These are phyloP conservation scores for Calonectris borealis DNA, from an alignment of 2,113 vertebrate genomes.

Conservation along the genomic window DNA sequence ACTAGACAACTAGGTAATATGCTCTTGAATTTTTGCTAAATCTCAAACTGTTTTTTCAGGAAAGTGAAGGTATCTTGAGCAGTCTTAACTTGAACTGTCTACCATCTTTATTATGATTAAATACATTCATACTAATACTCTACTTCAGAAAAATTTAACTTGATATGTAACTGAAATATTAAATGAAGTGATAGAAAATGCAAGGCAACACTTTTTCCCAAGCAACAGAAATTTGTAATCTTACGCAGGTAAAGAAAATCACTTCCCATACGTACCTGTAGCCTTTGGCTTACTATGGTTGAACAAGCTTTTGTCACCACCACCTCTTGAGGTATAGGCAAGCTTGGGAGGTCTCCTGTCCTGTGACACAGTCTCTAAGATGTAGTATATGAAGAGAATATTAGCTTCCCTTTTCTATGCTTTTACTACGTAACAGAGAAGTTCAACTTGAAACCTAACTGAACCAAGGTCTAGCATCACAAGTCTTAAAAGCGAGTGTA, in stretches of 20 bases:
- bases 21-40: background rate
- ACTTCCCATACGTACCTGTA: conserved; percentile 81
- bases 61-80: background rate
- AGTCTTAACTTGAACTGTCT: background rate
- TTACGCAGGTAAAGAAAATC: background rate
- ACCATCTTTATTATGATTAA: background rate
- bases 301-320: conserved; percentile 85
- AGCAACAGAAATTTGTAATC: background rate
- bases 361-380: conserved; percentile 80
- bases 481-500: background rate
- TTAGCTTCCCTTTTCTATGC: background rate
- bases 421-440: background rate
- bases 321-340: conserved; percentile 87
- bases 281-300: conserved; percentile 94
- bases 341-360: conserved; percentile 92
- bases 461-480: background rate
- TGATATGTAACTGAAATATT: background rate
- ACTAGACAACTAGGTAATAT: background rate
- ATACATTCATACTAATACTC: background rate
- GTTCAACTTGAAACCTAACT: background rate
- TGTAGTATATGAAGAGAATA: background rate
- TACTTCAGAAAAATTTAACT: background rate
- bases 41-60: background rate
- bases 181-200: background rate
- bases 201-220: background rate